These are phyloP conservation scores for Orcinus orca DNA, from an alignment of 2,113 vertebrate genomes.

Conservation along the genomic window DNA sequence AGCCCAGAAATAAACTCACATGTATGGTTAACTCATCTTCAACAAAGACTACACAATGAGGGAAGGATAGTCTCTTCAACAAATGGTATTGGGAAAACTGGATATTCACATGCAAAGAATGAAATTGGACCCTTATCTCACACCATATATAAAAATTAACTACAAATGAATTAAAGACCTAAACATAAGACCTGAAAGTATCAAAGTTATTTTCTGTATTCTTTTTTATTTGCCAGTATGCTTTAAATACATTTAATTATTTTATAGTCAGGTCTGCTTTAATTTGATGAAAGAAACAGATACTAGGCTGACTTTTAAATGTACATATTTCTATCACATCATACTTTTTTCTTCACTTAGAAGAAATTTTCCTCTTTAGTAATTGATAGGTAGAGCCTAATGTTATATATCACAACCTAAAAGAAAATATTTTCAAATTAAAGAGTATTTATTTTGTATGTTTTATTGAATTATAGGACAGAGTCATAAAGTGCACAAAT, in stretches of 20 bases:
- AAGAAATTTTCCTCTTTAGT: background rate
- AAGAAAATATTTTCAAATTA: background rate
- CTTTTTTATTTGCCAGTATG: background rate
- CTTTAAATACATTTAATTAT: background rate
- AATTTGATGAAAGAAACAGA: background rate
- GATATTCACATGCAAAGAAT: background rate
- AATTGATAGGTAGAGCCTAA: background rate
- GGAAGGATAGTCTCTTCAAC: background rate
- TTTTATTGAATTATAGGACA: background rate
- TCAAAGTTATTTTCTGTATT: background rate
- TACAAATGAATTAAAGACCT: background rate
- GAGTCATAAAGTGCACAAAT: background rate
- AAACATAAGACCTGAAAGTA: background rate
- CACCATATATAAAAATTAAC: background rate
- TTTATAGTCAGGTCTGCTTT: background rate
- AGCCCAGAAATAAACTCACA: background rate
- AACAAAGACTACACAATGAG: background rate
- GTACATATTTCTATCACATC: background rate
- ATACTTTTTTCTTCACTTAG: background rate
- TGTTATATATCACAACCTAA: background rate
- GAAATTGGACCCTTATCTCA: background rate
- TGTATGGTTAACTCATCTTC: background rate
- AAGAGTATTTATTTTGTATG: background rate
- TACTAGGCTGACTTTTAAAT: background rate
- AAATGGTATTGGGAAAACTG: background rate